Conservation (phyloP, 2,888 invertebrate genomes). For the Brenthis hecate region DNA sequence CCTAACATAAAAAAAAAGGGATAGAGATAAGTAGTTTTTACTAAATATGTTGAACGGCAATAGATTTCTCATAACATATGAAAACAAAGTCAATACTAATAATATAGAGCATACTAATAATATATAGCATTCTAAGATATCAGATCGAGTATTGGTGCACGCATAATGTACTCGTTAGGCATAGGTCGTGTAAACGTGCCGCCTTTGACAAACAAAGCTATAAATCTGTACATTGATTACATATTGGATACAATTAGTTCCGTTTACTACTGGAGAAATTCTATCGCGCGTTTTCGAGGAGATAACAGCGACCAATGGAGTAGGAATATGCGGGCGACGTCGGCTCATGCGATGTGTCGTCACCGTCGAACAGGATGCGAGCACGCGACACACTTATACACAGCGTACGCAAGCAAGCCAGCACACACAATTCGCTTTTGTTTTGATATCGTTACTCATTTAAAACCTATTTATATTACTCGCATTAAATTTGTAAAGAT, state of each 20-base stretch:
- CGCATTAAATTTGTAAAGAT: neutral
- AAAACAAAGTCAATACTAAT: too few relatives aligned
- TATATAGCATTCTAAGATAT: too few relatives aligned
- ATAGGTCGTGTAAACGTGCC: conserved; percentile 2
- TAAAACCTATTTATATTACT: conserved; percentile 7
- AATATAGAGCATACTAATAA: too few relatives aligned
- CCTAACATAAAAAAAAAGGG: too few relatives aligned
- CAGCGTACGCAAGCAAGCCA: conserved; percentile 19
- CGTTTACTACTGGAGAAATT: conserved; percentile 74
- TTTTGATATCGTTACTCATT: conserved; percentile 32
- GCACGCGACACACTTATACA: conserved; percentile 61
- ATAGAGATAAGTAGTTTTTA: too few relatives aligned
- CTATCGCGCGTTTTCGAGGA: conserved; percentile 64
- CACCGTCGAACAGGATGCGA: conserved; percentile 75
- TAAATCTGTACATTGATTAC: conserved; percentile 48
- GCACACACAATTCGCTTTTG: conserved; percentile 31
- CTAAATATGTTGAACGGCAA: too few relatives aligned
- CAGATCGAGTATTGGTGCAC: neutral
- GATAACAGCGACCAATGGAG: conserved; percentile 77
- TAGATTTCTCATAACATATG: too few relatives aligned
- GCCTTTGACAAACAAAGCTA: conserved; percentile 28
- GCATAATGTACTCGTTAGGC: neutral
- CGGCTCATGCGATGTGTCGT: conserved; percentile 73
- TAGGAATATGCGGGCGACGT: conserved; percentile 63
- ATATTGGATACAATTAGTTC: conserved; percentile 61